Evolutionary conservation across 2,888 invertebrate species (phyloP), one percentile per base, ranked within the genome.

Genomic region (Bhutanitis thaidina): DNA sequence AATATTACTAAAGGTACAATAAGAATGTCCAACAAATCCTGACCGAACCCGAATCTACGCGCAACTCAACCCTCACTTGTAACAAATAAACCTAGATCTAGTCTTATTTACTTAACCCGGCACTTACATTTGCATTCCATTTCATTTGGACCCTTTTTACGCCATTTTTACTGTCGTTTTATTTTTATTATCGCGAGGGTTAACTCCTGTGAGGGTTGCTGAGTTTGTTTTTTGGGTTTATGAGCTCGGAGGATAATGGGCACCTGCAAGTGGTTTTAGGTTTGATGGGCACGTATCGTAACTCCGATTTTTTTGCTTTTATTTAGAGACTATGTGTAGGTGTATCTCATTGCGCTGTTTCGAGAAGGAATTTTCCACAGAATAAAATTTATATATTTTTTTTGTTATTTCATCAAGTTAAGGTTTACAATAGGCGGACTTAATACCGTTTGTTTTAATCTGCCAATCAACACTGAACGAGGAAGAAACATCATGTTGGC

Each of bases 81-180:
- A 32, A 43, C 29, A 43, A 37, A 46, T 43, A 41, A 37, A 29
- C 30, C 39, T 40, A 29, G 27, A 40, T 52, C 14, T 39, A 34
- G 48, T 55, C 58, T 54, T 55, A 56, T 76, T 71, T 71, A 70
- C 72, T 67, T 66, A 60, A 71, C 54, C 51, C 36, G 45, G 52
- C 55, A 58, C 59, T 62, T 58, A 69, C 80, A 85, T 85, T 85
- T 83, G 82, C 85, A 85, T 85, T 80, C 82, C 83, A 83, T 85
- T 82, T 83, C 80, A 83, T 83, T 81, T 77, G 71, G 63, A 63
- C 63, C 58, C 56, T 63, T 80, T 80, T 80, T 77, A 75, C 78
- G 68, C 70, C 71, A 64, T 74, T 78, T 84, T 84, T 82, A 74
- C 62, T 72, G 70, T 69, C 64, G 61, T 80, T 82, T 79, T 81